Evolutionary conservation across 2,797 vertebrate species (phyloP), one percentile per base, ranked within the genome.

Genomic region (Eutrigla gurnardus): DNA sequence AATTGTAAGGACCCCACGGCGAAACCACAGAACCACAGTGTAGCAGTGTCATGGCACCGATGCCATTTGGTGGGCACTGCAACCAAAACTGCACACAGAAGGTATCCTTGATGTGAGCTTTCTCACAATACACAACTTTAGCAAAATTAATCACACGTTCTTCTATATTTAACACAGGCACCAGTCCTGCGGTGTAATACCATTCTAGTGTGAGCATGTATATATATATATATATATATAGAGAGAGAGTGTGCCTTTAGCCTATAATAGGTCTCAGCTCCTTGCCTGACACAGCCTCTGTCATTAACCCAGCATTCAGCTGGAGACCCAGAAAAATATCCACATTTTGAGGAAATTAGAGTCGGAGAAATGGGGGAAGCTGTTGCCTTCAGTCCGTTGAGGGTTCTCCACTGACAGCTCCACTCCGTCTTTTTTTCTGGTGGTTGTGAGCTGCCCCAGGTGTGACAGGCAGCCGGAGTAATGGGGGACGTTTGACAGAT

Each of bases 391-490:
- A 76, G 86, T 91, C 92, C 81, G 37, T 73, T 32, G 91, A 92
- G 90, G 86, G 81, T 90, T 89, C 86, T 79, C 64, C 63, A 73
- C 89, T 90, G 93, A 91, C 90, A 92, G 88, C 86, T 71, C 74
- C 85, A 92, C 90, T 93, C 77, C 3, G 84, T 92, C 92, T 94
- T 88, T 88, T 70, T 81, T 67, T 39, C 72, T 78, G 75, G 73
- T 80, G 86, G 79, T 91, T 89, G 84, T 69, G 87, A 86, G 88
- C 83, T 82, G 87, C 89, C 92, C 89, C 93, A 94, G 92, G 92
- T 94, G 92, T 93, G 92, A 92, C 90, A 92, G 89, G 90, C 88
- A 88, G 91, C 84, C 83, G 80, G 89, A 92, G 91, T 92, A 92
- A 93, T 93, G 91, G 89, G 86, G 86, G 83, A 93, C 77, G 72